Evolutionary conservation across 2,888 invertebrate genomes (phyloP).

Genomic region (Drosophila incognita): DNA sequence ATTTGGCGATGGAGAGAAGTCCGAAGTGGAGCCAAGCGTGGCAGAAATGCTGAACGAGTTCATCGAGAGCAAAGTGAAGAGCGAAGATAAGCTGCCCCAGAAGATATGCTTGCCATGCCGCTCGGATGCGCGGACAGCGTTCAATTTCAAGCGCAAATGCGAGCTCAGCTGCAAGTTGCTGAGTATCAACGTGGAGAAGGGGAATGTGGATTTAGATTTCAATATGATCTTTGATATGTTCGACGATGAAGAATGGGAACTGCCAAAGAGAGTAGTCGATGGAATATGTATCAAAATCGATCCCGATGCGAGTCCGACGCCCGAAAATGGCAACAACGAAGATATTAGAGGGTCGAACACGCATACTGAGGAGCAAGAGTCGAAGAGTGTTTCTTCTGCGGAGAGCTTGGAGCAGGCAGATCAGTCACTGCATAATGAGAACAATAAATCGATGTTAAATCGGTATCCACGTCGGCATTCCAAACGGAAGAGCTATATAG

Average conservation of each 20-base stretch:
- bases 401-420: neutral
- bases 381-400: neutral
- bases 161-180: constrained; percentile 32
- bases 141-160: constrained; percentile 25
- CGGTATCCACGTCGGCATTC: constrained; percentile 9
- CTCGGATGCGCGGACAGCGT: constrained; percentile 16
- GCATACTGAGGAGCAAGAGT: neutral
- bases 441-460: neutral
- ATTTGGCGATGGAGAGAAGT: neutral
- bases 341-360: neutral
- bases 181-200: constrained; percentile 11
- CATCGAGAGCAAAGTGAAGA: constrained; percentile 14
- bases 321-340: neutral
- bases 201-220: neutral
- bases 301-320: constrained; percentile 2
- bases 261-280: constrained; percentile 6
- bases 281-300: constrained; percentile 20
- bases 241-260: constrained; percentile 30
- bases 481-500: neutral
- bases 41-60: constrained; percentile 34
- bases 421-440: neutral
- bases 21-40: constrained; percentile 6
- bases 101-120: constrained; percentile 21
- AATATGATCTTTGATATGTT: constrained; percentile 30
- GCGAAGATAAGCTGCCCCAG: constrained; percentile 27